phyloP scores from a whole-genome alignment of 2,113 vertebrate genomes.

The Hiodon tergisus region DNA sequence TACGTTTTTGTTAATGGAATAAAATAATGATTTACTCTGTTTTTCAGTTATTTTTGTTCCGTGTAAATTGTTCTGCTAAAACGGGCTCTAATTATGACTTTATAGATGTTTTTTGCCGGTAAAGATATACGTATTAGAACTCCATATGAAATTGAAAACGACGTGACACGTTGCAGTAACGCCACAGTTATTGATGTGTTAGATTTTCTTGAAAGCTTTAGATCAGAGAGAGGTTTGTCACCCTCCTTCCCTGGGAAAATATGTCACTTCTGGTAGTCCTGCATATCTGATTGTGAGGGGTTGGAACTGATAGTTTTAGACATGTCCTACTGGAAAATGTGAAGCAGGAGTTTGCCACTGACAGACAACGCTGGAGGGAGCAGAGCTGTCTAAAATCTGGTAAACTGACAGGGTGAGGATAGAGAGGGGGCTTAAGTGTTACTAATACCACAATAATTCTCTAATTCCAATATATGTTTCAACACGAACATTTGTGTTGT shows the following conservation, averaged over 20 bases:
- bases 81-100: no score
- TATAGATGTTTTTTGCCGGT: no score
- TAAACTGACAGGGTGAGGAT: constrained; percentile 19
- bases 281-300: neutral
- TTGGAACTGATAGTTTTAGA: neutral
- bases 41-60: no score
- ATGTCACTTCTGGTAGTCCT: neutral
- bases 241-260: neutral
- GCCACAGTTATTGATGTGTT: no score
- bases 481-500: constrained; percentile 18
- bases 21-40: no score
- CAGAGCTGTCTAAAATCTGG: constrained; percentile 7
- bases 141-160: no score
- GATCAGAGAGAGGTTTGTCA: no score
- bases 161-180: no score
- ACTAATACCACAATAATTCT: constrained; percentile 21
- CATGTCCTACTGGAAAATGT: constrained; percentile 5
- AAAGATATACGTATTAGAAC: no score
- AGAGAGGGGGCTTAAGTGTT: constrained; percentile 25
- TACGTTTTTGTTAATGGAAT: no score
- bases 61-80: no score
- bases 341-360: neutral
- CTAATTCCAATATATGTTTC: constrained; percentile 22
- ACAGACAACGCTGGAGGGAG: constrained; percentile 3
- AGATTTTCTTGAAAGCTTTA: no score